Evolutionary conservation across 1,140 invertebrate species (phyloP).

Genomic region (Polypedilum vanderplanki): DNA sequence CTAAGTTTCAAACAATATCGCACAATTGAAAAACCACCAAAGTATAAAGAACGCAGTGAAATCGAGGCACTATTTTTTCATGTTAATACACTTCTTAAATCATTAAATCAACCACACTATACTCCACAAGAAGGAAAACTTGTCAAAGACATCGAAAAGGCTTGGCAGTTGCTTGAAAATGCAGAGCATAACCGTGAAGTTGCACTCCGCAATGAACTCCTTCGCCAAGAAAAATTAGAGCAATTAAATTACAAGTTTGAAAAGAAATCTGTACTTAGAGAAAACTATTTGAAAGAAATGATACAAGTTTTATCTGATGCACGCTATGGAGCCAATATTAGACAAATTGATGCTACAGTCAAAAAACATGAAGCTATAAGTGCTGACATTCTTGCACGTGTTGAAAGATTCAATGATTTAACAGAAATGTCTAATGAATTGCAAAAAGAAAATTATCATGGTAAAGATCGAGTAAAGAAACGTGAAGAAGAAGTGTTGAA

Average conservation of each 20-base stretch:
- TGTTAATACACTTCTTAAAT: conserved; percentile 93
- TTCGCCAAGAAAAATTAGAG: conserved; percentile 89
- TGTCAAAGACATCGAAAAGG: conserved; percentile 86
- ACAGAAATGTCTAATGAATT: conserved; percentile 87
- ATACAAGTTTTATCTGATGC: conserved; percentile 91
- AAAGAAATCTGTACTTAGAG: conserved; percentile 83
- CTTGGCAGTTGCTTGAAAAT: conserved; percentile 87
- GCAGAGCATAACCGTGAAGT: conserved; percentile 92
- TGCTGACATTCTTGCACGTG: conserved; percentile 90
- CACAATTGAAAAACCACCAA: conserved; percentile 95
- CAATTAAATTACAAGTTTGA: conserved; percentile 95
- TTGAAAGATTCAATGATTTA: conserved; percentile 90
- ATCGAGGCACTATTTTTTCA: conserved; percentile 95
- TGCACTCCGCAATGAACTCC: conserved; percentile 81
- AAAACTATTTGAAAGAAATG: conserved; percentile 97
- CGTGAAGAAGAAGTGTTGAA: conserved; percentile 80
- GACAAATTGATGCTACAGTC: conserved; percentile 92
- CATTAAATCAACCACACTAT: conserved; percentile 83
- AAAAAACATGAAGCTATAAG: conserved; percentile 98
- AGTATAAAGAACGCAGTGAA: conserved; percentile 93
- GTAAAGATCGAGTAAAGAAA: conserved; percentile 70
- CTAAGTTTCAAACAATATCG: conserved; percentile 90
- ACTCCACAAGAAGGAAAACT: conserved; percentile 83
- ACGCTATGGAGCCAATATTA: conserved; percentile 79
- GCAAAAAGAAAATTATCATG: conserved; percentile 86